Conservation (phyloP, 2,888 invertebrate genomes). For the Spicauda simplicius region DNA sequence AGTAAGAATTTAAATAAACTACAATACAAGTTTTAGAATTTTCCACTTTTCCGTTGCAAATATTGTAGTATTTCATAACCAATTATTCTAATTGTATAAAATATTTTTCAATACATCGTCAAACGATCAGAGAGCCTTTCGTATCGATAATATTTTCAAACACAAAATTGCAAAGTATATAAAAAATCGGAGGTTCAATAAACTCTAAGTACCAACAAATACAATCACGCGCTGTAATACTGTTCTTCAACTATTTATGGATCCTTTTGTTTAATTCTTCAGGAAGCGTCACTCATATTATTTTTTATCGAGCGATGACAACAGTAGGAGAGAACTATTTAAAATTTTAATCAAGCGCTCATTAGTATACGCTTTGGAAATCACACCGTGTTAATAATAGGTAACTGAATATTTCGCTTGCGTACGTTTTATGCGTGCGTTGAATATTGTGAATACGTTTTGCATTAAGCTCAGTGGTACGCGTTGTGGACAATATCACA, state of each 20-base stretch:
- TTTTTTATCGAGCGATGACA: not conserved
- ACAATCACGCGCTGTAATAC: not conserved
- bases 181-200: not conserved
- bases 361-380: slow-evolving; percentile 50
- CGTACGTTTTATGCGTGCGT: slow-evolving; percentile 36
- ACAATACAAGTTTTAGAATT: no score
- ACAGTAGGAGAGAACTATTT: slow-evolving; percentile 44
- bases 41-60: no score
- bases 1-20: no score
- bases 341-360: slow-evolving; percentile 51
- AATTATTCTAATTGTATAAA: no score
- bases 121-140: no score
- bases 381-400: slow-evolving; percentile 38
- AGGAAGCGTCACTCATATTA: slow-evolving; percentile 26
- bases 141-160: no score
- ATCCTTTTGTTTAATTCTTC: not conserved
- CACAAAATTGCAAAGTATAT: no score
- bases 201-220: not conserved
- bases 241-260: not conserved
- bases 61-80: no score
- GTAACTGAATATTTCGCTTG: slow-evolving; percentile 30
- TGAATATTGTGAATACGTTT: slow-evolving; percentile 40
- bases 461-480: slow-evolving; percentile 41
- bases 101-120: no score
- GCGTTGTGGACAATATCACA: slow-evolving; percentile 8